These are phyloP conservation scores for Frankliniella fusca DNA, from an alignment of 2,888 invertebrate genomes.

Conservation along the genomic window DNA sequence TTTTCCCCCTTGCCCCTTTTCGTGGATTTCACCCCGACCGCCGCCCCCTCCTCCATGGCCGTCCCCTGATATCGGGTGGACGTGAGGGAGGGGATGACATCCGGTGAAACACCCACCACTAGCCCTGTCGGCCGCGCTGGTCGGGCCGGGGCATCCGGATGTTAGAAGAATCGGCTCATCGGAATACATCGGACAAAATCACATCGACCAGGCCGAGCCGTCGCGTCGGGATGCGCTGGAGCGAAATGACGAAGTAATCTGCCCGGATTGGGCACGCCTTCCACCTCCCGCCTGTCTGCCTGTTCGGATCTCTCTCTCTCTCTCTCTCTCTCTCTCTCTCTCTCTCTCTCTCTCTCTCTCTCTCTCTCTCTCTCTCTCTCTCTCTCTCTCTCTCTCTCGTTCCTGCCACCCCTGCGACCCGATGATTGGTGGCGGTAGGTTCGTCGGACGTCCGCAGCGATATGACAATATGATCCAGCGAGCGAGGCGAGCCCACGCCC, in stretches of 20 bases:
- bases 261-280: not conserved
- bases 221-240: not conserved
- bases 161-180: too few species aligned
- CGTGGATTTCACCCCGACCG: too few species aligned
- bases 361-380: not conserved
- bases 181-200: too few species aligned
- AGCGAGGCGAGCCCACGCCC: too few species aligned
- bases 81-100: too few species aligned
- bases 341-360: constrained; percentile 15
- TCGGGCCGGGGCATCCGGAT: too few species aligned
- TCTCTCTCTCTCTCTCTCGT: not conserved
- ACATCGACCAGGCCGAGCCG: too few species aligned
- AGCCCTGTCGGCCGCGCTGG: too few species aligned
- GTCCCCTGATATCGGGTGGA: too few species aligned
- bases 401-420: not conserved
- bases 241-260: constrained; percentile 10
- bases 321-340: not conserved
- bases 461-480: not conserved
- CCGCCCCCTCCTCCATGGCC: too few species aligned
- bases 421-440: not conserved
- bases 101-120: too few species aligned
- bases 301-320: not conserved
- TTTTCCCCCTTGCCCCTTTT: too few species aligned
- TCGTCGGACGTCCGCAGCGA: not conserved
- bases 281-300: not conserved